Evolutionary conservation across 2,888 invertebrate genomes (phyloP).

Genomic region (Cetonia aurata): DNA sequence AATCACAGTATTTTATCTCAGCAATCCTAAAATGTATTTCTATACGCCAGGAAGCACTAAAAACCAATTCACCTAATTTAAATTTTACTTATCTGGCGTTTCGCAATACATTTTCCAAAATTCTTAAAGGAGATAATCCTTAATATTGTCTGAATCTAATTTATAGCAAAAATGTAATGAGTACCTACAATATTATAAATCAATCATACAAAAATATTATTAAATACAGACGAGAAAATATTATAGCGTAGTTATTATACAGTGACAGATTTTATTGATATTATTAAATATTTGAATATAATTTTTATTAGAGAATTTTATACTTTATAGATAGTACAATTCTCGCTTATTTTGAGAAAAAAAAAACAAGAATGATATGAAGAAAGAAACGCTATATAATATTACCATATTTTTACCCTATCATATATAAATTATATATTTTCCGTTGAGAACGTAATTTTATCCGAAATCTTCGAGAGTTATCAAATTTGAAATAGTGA

Average conservation of each 20-base stretch:
- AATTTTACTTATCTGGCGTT: too few species aligned
- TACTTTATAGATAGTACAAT: slow-evolving; percentile 40
- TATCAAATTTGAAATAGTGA: neutral
- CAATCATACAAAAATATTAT: slow-evolving; percentile 3
- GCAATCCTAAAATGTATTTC: too few species aligned
- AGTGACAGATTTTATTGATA: slow-evolving; percentile 36
- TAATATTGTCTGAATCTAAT: slow-evolving; percentile 16
- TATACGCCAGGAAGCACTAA: too few species aligned
- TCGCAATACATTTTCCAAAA: neutral
- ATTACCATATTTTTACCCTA: slow-evolving; percentile 31
- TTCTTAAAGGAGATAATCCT: neutral
- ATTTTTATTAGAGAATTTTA: slow-evolving; percentile 41
- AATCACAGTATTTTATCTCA: too few species aligned
- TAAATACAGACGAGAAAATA: slow-evolving; percentile 13
- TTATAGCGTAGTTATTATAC: slow-evolving; percentile 37
- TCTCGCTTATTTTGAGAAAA: slow-evolving; percentile 36
- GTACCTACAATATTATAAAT: slow-evolving; percentile 31
- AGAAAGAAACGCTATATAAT: neutral
- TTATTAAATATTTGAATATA: slow-evolving; percentile 28
- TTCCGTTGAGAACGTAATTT: slow-evolving; percentile 27
- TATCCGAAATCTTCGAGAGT: neutral
- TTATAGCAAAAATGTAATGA: slow-evolving; percentile 19
- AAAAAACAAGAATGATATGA: slow-evolving; percentile 5
- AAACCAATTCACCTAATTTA: too few species aligned
- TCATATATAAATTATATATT: slow-evolving; percentile 25